These are phyloP conservation scores for Paramisgurnus dabryanus DNA, from an alignment of 2,113 vertebrate genomes.

Conservation along the genomic window DNA sequence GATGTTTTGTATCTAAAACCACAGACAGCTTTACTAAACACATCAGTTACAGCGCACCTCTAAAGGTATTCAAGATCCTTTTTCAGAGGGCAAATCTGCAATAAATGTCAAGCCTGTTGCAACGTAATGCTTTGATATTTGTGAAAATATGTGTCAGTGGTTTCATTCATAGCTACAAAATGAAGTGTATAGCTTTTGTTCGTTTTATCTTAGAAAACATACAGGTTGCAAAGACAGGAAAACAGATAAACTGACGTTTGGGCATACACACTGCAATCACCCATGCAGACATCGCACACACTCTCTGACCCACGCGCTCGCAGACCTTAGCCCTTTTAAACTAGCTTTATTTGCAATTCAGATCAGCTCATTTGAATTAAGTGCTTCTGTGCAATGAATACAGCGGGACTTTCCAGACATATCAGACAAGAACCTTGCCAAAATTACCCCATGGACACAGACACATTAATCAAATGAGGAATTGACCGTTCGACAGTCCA, in stretches of 20 bases:
- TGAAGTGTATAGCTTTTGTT: constrained; percentile 59
- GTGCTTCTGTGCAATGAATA: constrained; percentile 76
- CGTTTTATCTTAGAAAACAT: constrained; percentile 25
- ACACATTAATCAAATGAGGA: constrained; percentile 74
- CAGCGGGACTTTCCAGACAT: constrained; percentile 81
- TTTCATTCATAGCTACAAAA: constrained; percentile 51
- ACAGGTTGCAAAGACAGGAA: constrained; percentile 16
- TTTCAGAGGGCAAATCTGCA: constrained; percentile 35
- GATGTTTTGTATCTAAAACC: constrained; percentile 27
- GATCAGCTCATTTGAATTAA: constrained; percentile 83
- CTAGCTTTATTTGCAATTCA: constrained; percentile 80
- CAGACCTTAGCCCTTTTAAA: constrained; percentile 68
- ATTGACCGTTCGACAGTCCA: constrained; percentile 55
- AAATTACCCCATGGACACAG: constrained; percentile 67
- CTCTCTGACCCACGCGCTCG: constrained; percentile 55
- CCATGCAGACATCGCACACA: background rate
- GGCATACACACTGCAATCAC: background rate
- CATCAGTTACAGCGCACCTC: constrained; percentile 18
- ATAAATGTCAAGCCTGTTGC: constrained; percentile 42
- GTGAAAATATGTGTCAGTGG: background rate
- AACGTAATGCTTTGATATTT: background rate
- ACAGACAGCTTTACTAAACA: constrained; percentile 1
- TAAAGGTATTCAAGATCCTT: constrained; percentile 34
- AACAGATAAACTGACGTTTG: background rate
- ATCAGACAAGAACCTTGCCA: constrained; percentile 77